These are phyloP conservation scores for Porites lutea DNA, from an alignment of 64 coral and sea anemone genomes.

Conservation along the genomic window DNA sequence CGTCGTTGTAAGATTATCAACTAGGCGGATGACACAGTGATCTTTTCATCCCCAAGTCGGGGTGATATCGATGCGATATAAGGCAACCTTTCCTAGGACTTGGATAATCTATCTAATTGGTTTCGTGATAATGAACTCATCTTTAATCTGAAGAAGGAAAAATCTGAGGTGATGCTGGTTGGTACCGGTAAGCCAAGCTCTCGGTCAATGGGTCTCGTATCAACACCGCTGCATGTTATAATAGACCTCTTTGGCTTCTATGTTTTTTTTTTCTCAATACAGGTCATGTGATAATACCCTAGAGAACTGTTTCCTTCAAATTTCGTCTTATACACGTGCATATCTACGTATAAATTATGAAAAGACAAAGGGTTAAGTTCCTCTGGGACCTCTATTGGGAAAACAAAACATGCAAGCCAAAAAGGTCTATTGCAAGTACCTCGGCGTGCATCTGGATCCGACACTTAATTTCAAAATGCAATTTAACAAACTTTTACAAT, in stretches of 20 bases:
- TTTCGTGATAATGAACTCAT: slow-evolving; percentile 63
- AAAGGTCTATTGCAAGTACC: no score
- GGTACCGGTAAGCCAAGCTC: slow-evolving; percentile 59
- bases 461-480: no score
- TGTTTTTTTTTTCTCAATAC: no score
- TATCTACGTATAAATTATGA: no score
- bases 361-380: no score
- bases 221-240: slow-evolving; percentile 65
- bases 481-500: no score
- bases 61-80: slow-evolving; percentile 43
- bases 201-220: slow-evolving; percentile 40
- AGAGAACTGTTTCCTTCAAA: no score
- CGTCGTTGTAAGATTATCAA: slow-evolving; percentile 44
- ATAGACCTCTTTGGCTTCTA: neutral
- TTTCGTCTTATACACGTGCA: no score
- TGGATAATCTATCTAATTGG: slow-evolving; percentile 62
- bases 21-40: slow-evolving; percentile 71
- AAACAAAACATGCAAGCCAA: no score
- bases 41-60: slow-evolving; percentile 61
- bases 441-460: no score
- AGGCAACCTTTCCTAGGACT: slow-evolving; percentile 46
- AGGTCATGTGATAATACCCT: no score
- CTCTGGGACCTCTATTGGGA: no score
- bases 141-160: slow-evolving; percentile 63
- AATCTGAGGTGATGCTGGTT: slow-evolving; percentile 70